Evolutionary conservation across 2,888 invertebrate genomes (phyloP), one percentile per base, ranked within the genome.

Genomic region (Apodemia duryi): DNA sequence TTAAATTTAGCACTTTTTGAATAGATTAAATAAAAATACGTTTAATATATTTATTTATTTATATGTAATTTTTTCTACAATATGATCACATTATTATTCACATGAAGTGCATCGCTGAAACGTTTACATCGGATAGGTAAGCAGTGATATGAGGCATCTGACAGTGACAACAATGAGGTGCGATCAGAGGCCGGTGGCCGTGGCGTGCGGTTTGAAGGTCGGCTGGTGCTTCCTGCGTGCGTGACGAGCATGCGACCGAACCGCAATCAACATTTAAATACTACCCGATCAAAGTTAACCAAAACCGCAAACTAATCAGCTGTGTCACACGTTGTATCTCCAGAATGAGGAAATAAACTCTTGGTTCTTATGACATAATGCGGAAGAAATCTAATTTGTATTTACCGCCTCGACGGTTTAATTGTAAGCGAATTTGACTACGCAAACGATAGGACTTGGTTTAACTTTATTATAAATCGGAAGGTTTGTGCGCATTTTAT

Each of bases 171-270:
- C 88, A 88, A 87, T 87, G 80, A 72, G 75, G 76, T 76, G 77
- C 71, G 77, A 75, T 75, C 75, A 72, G 81, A 77, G 80, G 77
- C 77, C 76, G 75, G 81, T 73, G 90, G 82, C 89, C 90, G 78
- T 88, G 90, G 84, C 79, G 83, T 80, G 85, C 82, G 79, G 81
- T 81, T 68, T 78, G 90, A 90, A 91, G 91, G 91, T 78, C 89
- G 83, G 65, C 72, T 74, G 71, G 73, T 81, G 85, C 87, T 91
- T 91, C 91, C 91, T 90, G 90, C 84, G 87, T 85, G 85, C 91
- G 91, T 91, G 91, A 86, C 82, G 78, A 73, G 91, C 87, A 90
- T 91, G 82, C 69, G 75, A 71, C 71, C 71, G 62, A 49, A 49
- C 69, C 70, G 52, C 70, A 63, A 35, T 63, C 64, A 38, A 38